A percentile compares a stretch with the other conserved stretches of the same genome.
These are phyloP conservation scores for Stegostoma tigrinum DNA, from an alignment of 2,113 vertebrate species.

Conservation along the genomic window DNA sequence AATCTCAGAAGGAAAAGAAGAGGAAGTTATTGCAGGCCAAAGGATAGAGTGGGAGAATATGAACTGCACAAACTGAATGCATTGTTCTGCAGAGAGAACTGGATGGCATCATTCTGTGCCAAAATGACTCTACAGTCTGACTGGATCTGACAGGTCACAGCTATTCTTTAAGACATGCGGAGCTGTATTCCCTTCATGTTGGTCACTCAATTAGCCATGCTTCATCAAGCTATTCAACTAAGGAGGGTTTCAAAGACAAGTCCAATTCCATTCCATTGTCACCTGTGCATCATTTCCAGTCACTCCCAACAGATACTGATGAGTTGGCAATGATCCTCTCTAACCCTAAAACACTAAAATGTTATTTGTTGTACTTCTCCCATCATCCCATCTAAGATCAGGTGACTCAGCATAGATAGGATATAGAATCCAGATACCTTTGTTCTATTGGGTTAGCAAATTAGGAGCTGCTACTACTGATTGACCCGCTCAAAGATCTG, in stretches of 20 bases:
- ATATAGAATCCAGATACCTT: neutral
- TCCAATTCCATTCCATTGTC: neutral
- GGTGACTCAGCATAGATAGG: neutral
- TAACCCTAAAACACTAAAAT: neutral
- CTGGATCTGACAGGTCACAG: neutral
- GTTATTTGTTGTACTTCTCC: neutral
- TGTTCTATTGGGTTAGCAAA: neutral
- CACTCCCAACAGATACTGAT: neutral
- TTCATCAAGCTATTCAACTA: neutral
- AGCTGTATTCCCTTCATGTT: neutral
- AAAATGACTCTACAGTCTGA: neutral
- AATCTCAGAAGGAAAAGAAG: too few relatives aligned
- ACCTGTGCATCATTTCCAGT: neutral
- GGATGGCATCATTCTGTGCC: too few relatives aligned
- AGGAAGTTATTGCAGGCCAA: too few relatives aligned
- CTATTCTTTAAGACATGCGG: neutral
- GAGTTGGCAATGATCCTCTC: neutral
- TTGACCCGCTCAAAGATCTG: neutral
- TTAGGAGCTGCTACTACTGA: neutral
- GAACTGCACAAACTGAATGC: too few relatives aligned
- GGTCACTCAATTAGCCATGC: neutral
- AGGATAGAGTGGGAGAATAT: too few relatives aligned
- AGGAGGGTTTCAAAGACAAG: neutral
- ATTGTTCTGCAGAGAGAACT: too few relatives aligned
- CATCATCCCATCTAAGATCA: neutral